These are phyloP conservation scores for Nemapogon koenigi DNA, from an alignment of 2,888 invertebrate species.

Conservation along the genomic window DNA sequence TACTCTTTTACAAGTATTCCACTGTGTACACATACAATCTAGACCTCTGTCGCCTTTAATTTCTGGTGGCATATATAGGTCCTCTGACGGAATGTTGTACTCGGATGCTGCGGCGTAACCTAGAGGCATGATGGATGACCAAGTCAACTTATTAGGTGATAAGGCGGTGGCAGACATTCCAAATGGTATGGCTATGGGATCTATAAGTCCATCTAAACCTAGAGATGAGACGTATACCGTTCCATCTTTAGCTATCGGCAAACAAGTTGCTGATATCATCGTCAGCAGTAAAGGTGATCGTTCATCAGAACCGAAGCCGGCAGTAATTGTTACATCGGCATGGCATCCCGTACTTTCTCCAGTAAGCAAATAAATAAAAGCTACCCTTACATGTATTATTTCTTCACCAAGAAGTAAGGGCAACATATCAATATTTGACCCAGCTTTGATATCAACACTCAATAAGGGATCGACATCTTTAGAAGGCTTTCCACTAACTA, in stretches of 20 bases:
- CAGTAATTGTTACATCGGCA: slow-evolving; percentile 25
- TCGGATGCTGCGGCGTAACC: slow-evolving; percentile 33
- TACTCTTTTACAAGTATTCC: slow-evolving; percentile 47
- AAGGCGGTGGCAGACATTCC: slow-evolving; percentile 33
- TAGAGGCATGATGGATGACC: slow-evolving; percentile 35
- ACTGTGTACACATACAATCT: slow-evolving; percentile 36
- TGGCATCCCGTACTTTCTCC: slow-evolving; percentile 28
- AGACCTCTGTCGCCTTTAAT: neutral
- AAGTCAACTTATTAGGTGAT: slow-evolving; percentile 32
- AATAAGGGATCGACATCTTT: slow-evolving; percentile 40
- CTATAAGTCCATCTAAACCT: slow-evolving; percentile 29
- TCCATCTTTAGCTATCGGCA: slow-evolving; percentile 38
- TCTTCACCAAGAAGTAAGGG: slow-evolving; percentile 43
- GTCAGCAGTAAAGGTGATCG: slow-evolving; percentile 34
- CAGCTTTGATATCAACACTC: slow-evolving; percentile 38
- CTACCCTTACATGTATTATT: slow-evolving; percentile 25
- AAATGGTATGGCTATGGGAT: slow-evolving; percentile 30
- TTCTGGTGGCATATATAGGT: slow-evolving; percentile 34
- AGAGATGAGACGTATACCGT: slow-evolving; percentile 40
- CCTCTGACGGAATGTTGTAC: slow-evolving; percentile 29
- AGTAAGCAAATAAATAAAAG: slow-evolving; percentile 26
- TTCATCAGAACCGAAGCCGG: slow-evolving; percentile 21
- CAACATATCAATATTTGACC: slow-evolving; percentile 41
- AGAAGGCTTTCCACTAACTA: slow-evolving; percentile 25
- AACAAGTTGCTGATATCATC: slow-evolving; percentile 44